phyloP scores from a whole-genome alignment of 2,888 invertebrate species.

The Gymnocheta viridis region DNA sequence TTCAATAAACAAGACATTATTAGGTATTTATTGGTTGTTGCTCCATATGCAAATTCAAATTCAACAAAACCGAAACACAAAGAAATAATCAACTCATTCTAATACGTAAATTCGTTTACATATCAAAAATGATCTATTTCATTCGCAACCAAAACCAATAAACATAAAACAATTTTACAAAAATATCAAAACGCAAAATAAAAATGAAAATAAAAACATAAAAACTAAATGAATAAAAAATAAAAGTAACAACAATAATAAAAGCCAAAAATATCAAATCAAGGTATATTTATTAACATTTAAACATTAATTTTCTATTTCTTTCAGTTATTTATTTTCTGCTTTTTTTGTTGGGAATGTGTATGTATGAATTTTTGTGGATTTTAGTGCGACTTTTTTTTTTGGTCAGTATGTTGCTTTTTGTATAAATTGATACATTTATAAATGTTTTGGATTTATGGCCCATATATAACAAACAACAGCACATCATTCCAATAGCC shows the following conservation, averaged over 20 bases:
- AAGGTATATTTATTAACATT: constrained; percentile 60
- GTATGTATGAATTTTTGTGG: not conserved
- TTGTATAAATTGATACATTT: constrained; percentile 62
- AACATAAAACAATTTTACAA: constrained; percentile 51
- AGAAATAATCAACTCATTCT: constrained; percentile 50
- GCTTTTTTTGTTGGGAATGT: not conserved
- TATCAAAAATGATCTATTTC: constrained; percentile 64
- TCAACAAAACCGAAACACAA: constrained; percentile 16
- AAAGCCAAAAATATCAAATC: constrained; percentile 31
- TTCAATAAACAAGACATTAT: constrained; percentile 24
- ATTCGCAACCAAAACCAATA: constrained; percentile 46
- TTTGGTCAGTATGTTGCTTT: constrained; percentile 16
- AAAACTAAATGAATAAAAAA: not conserved
- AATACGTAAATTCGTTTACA: constrained; percentile 60
- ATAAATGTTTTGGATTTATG: constrained; percentile 51
- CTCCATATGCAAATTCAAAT: constrained; percentile 35
- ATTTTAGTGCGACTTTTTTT: constrained; percentile 24
- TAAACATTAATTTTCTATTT: constrained; percentile 48
- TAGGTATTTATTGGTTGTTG: constrained; percentile 12
- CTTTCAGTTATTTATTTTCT: constrained; percentile 19
- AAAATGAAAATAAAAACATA: constrained; percentile 1
- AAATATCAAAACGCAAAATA: constrained; percentile 6
- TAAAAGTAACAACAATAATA: constrained; percentile 14
- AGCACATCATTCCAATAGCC: not conserved
- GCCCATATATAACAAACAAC: constrained; percentile 24